Percentiles rank a stretch among this genome's conserved stretches.
These are phyloP conservation scores for Drosophila varians DNA, from an alignment of 1,140 invertebrate species.

Conservation along the genomic window DNA sequence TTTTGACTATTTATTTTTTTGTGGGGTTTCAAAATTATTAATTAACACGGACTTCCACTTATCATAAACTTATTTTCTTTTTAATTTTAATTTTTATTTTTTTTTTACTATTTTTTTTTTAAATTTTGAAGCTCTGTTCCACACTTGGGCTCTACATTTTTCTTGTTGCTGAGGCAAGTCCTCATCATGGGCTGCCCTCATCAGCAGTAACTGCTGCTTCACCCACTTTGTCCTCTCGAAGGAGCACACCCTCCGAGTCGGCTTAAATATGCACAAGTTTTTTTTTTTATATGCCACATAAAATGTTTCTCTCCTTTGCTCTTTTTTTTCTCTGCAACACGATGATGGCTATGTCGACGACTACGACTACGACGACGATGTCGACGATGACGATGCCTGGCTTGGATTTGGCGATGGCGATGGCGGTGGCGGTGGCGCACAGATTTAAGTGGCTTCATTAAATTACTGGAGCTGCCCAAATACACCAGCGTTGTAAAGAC, in stretches of 20 bases:
- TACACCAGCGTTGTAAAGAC: constrained; percentile 81
- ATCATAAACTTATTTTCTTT: too few species aligned
- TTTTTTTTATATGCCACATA: constrained; percentile 59
- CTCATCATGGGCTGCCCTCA: constrained; percentile 48
- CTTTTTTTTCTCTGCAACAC: constrained; percentile 28
- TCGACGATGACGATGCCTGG: too few species aligned
- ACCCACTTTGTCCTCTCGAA: constrained; percentile 5
- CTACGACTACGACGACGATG: constrained; percentile 8
- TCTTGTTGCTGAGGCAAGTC: too few species aligned
- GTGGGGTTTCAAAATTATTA: too few species aligned
- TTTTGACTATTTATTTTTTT: too few species aligned
- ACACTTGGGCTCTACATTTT: too few species aligned
- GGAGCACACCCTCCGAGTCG: constrained; percentile 18
- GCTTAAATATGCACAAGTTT: constrained; percentile 64
- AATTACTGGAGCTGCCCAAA: constrained; percentile 80
- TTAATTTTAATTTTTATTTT: too few species aligned
- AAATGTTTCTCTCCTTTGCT: constrained; percentile 65
- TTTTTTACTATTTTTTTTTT: too few species aligned
- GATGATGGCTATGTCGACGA: constrained; percentile 25
- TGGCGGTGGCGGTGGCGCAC: constrained; percentile 36
- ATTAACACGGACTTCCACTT: too few species aligned
- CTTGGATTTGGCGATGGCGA: constrained; percentile 2
- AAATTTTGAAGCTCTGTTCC: too few species aligned
- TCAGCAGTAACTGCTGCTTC: constrained; percentile 61
- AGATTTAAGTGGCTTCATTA: constrained; percentile 83